Evolutionary conservation across 2,113 vertebrate genomes (phyloP).

Genomic region (Suricata suricatta): DNA sequence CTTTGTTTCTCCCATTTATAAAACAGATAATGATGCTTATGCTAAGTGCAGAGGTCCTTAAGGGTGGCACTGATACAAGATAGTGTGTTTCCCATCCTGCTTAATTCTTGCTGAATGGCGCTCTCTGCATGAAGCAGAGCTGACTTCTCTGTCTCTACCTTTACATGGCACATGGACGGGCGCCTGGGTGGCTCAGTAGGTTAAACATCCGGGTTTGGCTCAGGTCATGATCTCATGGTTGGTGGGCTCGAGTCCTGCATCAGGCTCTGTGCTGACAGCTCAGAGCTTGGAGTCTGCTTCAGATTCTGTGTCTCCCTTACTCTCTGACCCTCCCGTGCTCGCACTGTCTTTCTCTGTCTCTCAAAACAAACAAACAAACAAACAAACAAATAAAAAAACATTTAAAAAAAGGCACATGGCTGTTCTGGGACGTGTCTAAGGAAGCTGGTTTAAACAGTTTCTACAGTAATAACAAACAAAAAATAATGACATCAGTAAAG

Average conservation of each 20-base stretch:
- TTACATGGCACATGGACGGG: background rate
- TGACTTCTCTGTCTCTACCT: background rate
- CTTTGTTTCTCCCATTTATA: background rate
- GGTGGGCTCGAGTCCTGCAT: too few relatives aligned
- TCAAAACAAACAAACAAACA: too few relatives aligned
- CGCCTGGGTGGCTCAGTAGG: too few relatives aligned
- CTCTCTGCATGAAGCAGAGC: background rate
- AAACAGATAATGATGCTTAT: background rate
- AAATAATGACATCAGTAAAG: background rate
- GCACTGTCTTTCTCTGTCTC: too few relatives aligned
- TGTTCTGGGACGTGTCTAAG: background rate
- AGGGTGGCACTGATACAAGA: accelerated
- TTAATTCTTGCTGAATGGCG: background rate
- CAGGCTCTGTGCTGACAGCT: too few relatives aligned
- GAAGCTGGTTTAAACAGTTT: background rate
- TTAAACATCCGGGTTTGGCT: too few relatives aligned
- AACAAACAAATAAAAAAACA: too few relatives aligned
- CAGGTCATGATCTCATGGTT: too few relatives aligned
- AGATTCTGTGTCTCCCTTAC: too few relatives aligned
- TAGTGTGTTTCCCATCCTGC: too few relatives aligned
- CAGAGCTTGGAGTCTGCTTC: too few relatives aligned
- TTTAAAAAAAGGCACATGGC: background rate
- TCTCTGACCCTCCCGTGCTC: too few relatives aligned
- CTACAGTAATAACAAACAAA: background rate
- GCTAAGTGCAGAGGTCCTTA: background rate